Evolutionary conservation across 2,888 invertebrate genomes (phyloP).

Genomic region (Creontiades dilutus): DNA sequence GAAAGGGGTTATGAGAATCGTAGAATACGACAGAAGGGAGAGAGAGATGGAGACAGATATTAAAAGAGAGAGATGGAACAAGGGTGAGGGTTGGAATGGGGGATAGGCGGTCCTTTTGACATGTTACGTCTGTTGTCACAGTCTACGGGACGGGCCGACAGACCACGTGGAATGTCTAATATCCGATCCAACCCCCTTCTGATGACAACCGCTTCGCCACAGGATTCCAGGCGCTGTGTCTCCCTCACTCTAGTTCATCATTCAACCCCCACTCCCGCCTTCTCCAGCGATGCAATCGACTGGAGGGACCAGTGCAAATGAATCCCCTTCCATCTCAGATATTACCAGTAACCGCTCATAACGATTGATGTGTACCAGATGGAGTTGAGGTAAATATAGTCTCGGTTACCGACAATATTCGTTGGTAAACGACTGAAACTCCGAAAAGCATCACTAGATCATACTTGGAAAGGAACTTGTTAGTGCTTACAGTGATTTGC

Average conservation of each 20-base stretch:
- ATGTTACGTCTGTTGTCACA: slow-evolving; percentile 32
- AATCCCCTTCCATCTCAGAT: background rate
- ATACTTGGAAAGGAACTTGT: too few species aligned
- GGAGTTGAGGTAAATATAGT: too few species aligned
- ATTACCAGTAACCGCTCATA: too few species aligned
- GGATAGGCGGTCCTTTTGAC: background rate
- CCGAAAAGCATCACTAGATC: too few species aligned
- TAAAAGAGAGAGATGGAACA: background rate
- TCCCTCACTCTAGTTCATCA: background rate
- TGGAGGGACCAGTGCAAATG: background rate
- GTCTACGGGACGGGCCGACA: background rate
- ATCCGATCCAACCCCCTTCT: background rate
- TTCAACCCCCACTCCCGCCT: background rate
- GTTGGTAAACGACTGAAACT: too few species aligned
- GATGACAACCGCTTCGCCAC: slow-evolving; percentile 39
- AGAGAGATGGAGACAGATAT: background rate
- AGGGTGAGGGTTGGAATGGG: background rate
- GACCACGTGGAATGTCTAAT: slow-evolving; percentile 52
- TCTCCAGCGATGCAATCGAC: background rate
- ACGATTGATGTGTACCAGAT: too few species aligned
- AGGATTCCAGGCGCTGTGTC: background rate
- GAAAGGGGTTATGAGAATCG: slow-evolving; percentile 4
- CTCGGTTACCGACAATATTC: too few species aligned
- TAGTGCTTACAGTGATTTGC: too few species aligned
- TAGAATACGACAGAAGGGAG: background rate